Conservation (phyloP, 2,113 vertebrate species). For the Bungarus multicinctus region DNA sequence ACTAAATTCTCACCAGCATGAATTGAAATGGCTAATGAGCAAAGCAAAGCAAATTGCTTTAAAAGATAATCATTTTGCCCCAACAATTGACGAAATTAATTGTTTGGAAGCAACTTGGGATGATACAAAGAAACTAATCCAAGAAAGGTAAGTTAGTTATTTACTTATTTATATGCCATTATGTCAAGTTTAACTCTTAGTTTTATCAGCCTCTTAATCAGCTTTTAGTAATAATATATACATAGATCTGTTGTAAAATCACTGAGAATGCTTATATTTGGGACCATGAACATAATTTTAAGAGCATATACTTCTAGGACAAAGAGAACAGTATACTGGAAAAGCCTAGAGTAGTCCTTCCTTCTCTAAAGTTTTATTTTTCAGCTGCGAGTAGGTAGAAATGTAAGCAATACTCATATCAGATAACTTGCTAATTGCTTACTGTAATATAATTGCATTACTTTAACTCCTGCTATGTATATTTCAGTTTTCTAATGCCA, state of each 20-base stretch:
- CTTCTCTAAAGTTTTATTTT: background rate
- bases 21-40: constrained; percentile 89
- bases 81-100: constrained; percentile 79
- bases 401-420: background rate
- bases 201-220: background rate
- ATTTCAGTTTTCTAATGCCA: background rate
- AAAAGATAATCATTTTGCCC: constrained; percentile 80
- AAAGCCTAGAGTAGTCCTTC: background rate
- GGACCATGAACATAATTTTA: background rate
- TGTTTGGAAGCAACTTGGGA: constrained; percentile 81
- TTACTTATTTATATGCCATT: background rate
- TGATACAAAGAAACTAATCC: constrained; percentile 78
- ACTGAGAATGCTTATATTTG: background rate
- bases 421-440: background rate
- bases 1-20: constrained; percentile 86
- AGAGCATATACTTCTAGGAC: background rate
- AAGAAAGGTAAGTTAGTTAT: constrained; percentile 76
- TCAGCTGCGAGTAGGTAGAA: background rate
- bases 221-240: background rate
- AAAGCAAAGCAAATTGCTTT: constrained; percentile 87
- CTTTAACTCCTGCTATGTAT: background rate
- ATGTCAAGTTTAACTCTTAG: background rate
- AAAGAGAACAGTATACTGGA: background rate
- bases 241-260: background rate
- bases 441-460: background rate